A percentile compares a stretch with the other conserved stretches of the same genome.
Conservation (phyloP, 1,140 invertebrate genomes). For the Penaeus indicus region DNA sequence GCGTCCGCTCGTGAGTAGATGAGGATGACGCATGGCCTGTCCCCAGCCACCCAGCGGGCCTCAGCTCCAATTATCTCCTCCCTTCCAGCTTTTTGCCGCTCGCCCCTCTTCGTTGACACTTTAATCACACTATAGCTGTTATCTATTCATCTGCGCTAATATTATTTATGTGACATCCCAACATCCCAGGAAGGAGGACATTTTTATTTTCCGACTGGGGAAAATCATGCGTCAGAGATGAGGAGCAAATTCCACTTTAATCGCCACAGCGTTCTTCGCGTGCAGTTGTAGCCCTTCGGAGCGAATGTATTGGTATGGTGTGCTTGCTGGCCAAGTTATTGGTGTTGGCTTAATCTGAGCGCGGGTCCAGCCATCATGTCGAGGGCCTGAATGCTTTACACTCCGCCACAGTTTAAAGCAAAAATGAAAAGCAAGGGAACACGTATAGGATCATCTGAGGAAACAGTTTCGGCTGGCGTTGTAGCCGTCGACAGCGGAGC, state of each 20-base stretch:
- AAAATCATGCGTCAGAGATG: too few species aligned
- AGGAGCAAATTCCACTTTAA: too few species aligned
- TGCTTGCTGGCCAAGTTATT: too few species aligned
- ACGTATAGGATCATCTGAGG: conserved; percentile 45
- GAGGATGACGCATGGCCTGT: conserved; percentile 40
- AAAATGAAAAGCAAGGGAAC: not conserved
- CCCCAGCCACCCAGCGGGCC: not conserved
- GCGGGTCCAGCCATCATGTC: too few species aligned
- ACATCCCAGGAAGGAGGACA: too few species aligned
- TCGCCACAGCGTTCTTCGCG: too few species aligned
- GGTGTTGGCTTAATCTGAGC: too few species aligned
- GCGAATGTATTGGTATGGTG: too few species aligned
- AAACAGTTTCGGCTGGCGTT: conserved; percentile 51
- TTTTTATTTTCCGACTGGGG: too few species aligned
- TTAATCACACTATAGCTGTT: not conserved
- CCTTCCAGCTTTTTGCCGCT: conserved; percentile 36
- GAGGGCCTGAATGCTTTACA: not conserved
- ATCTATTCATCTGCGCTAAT: too few species aligned
- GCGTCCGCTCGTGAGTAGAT: not conserved
- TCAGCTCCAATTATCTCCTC: conserved; percentile 57
- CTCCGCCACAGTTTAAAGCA: not conserved
- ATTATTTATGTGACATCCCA: too few species aligned
- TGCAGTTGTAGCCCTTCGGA: too few species aligned
- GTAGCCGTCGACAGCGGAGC: conserved; percentile 52
- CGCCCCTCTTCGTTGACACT: not conserved